phyloP scores from a whole-genome alignment of 2,797 vertebrate species.

The Malurus splendens region DNA sequence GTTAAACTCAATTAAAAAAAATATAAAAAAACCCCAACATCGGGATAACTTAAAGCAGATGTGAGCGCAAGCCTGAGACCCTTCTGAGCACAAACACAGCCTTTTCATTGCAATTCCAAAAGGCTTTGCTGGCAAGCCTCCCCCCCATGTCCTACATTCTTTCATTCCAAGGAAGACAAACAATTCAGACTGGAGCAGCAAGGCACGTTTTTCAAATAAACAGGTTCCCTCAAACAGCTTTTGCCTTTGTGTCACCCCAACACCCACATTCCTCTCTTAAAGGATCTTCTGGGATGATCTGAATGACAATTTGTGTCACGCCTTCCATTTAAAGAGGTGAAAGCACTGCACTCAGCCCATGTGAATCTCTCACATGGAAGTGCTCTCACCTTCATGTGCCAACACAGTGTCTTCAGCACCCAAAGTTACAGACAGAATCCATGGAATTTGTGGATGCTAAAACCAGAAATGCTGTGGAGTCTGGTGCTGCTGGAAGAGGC shows the following conservation, averaged over 20 bases:
- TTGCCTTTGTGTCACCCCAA: conserved; percentile 16
- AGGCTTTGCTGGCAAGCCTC: conserved; percentile 49
- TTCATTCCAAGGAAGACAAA: conserved; percentile 62
- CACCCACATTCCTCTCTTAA: neutral
- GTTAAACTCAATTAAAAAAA: conserved; percentile 54
- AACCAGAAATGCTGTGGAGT: neutral
- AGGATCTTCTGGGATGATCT: neutral
- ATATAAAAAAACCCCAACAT: neutral
- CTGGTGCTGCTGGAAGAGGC: neutral
- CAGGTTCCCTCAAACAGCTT: conserved; percentile 37
- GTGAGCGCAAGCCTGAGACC: conserved; percentile 40
- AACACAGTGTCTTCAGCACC: neutral
- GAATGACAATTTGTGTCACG: neutral
- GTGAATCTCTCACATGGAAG: neutral
- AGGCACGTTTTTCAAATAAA: conserved; percentile 57
- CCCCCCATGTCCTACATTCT: conserved; percentile 48
- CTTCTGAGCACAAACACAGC: conserved; percentile 49
- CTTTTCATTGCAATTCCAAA: conserved; percentile 55
- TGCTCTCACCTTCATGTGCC: neutral
- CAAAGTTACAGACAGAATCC: neutral
- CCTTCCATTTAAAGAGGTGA: neutral
- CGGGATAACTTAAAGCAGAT: conserved; percentile 51
- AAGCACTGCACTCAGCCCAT: rapidly evolving
- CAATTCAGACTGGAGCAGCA: conserved; percentile 36
- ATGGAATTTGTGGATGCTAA: neutral